Percentiles rank a stretch among this genome's conserved stretches.
phyloP scores from a whole-genome alignment of 2,113 vertebrate species.

The Nibea albiflora region DNA sequence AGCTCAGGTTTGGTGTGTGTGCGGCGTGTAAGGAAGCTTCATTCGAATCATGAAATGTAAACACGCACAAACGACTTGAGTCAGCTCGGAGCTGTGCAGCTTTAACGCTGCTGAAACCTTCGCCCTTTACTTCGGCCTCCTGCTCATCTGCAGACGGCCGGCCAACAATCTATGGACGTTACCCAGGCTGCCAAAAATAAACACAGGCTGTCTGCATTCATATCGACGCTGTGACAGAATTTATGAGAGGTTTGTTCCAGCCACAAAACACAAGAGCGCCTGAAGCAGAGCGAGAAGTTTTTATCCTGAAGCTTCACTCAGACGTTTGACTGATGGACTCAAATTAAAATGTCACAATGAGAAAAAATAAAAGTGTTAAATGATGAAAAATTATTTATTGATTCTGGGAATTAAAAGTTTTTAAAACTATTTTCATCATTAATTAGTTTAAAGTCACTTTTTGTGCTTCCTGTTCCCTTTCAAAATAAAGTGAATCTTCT shows the following conservation, averaged over 20 bases:
- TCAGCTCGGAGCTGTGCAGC: not conserved
- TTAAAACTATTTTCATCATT: too few species aligned
- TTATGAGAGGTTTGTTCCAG: not conserved
- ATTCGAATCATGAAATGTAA: not conserved
- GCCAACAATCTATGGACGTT: constrained; percentile 40
- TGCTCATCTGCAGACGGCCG: not conserved
- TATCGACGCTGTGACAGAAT: not conserved
- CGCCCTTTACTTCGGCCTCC: constrained; percentile 41
- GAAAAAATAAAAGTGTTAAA: too few species aligned
- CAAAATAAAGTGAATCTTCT: too few species aligned
- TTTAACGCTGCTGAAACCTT: constrained; percentile 18
- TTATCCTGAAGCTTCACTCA: too few species aligned
- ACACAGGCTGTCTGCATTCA: constrained; percentile 6
- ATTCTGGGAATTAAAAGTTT: too few species aligned
- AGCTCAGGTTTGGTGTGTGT: constrained; percentile 1
- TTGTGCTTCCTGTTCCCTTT: too few species aligned
- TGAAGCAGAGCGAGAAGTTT: not conserved
- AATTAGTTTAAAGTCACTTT: too few species aligned
- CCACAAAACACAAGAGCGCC: not conserved
- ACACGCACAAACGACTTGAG: not conserved
- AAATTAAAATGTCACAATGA: too few species aligned
- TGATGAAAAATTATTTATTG: too few species aligned
- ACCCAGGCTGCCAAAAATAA: constrained; percentile 32
- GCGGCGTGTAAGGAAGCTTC: not conserved
- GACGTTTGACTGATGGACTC: too few species aligned